Base-by-base conservation (phyloP, 2,888 invertebrate species). In the Napeogenes inachia region DNA sequence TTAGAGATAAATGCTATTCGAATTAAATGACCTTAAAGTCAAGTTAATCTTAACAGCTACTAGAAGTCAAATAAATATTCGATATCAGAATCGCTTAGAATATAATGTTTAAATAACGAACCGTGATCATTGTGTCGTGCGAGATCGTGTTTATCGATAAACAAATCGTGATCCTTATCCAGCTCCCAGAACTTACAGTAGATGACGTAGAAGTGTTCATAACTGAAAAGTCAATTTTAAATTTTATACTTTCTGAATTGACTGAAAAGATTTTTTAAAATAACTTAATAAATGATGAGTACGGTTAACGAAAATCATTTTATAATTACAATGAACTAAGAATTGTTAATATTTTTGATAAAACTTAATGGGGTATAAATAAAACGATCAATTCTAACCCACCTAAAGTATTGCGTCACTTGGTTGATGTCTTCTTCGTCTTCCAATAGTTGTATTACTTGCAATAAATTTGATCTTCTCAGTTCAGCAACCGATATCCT, bases 151-250 rank as follows among this genome's bases (percentile, higher is more conserved):
- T 95, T 97, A 89, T 96, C 97, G 75, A 99, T 99, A 78, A 96
- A 96, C 73, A 99, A 92, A 91, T 99, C 99, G 86, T 99, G 99
- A 91, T 99, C 99, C 68, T 96, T 94, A 87, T 99, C 99, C 81
- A 99, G 89, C 89, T 99, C 99, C 99, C 99, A 99, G 91, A 99
- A 99, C 88, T 99, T 99, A 92, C 99, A 99, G 87, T 99, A 99
- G 84, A 99, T 99, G 66, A 99, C 99, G 91, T 99, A 99, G 91
- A 99, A 99, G 91, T 99, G 99, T 87, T 99, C 99, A 85, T 99
- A 99, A 81, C 99, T 99, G 92, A 92, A 96, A 85, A 84, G 91
- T 68, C 35, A 35, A 35, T 63, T 65, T 5, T 30, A 5, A 10
- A 21, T 5, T 30, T 50, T 50, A 21, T 30, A 4, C 10, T 8